phyloP scores from a whole-genome alignment of 2,797 vertebrate genomes.

The Pseudocheirus occidentalis region DNA sequence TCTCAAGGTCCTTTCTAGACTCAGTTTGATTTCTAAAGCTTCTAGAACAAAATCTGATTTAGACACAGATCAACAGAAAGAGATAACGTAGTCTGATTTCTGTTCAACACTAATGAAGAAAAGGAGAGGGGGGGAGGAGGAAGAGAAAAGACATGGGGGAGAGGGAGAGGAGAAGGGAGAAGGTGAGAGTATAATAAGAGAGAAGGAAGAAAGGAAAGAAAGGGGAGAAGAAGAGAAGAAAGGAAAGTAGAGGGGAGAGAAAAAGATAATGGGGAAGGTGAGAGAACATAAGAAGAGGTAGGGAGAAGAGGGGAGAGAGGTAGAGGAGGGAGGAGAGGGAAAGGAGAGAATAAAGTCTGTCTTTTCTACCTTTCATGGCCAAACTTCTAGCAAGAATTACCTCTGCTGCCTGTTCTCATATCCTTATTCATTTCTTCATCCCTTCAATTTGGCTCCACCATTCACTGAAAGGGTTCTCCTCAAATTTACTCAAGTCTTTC shows the following conservation, averaged over 20 bases:
- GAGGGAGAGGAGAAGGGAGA: rapidly evolving
- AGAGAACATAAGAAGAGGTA: background rate
- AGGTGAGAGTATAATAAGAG: background rate
- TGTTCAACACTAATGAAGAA: background rate
- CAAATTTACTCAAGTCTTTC: background rate
- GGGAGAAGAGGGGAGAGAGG: background rate
- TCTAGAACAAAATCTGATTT: background rate
- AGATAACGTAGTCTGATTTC: background rate
- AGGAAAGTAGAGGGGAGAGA: background rate
- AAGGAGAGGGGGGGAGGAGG: background rate
- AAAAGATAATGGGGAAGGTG: rapidly evolving
- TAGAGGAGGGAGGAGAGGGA: background rate
- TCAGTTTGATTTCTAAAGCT: constrained; percentile 38
- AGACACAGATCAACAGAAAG: background rate
- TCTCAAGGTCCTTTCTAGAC: constrained; percentile 15
- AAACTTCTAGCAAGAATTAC: background rate
- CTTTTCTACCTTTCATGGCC: background rate
- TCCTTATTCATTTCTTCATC: background rate
- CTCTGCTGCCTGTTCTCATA: background rate
- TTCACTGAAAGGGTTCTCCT: background rate
- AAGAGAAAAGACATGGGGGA: background rate
- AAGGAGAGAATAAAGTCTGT: background rate
- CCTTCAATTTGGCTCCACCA: background rate
- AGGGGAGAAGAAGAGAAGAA: background rate
- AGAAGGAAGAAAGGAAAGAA: background rate